These are phyloP conservation scores for Excalfactoria chinensis DNA, from an alignment of 2,113 vertebrate genomes.

Conservation along the genomic window DNA sequence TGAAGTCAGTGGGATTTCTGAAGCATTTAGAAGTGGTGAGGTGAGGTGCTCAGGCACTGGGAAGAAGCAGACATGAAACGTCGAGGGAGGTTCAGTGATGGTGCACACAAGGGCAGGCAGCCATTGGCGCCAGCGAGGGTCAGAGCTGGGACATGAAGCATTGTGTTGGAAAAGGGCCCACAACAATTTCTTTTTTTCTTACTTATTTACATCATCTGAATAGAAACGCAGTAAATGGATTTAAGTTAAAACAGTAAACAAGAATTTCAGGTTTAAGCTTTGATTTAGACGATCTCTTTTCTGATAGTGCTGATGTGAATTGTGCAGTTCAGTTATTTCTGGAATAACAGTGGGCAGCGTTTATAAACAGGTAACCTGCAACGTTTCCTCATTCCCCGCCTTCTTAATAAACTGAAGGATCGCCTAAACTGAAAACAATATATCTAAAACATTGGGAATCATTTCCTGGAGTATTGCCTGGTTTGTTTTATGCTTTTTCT, in stretches of 20 bases:
- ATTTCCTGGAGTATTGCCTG: conserved; percentile 51
- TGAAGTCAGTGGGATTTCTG: not conserved
- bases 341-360: conserved; percentile 11
- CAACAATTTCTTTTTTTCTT: conserved; percentile 21
- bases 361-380: conserved; percentile 58
- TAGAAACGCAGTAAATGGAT: conserved; percentile 8
- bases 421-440: conserved; percentile 64
- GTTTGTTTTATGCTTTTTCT: conserved; percentile 14
- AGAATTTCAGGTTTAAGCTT: conserved; percentile 19
- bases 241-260: conserved; percentile 13
- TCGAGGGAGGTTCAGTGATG: rapidly evolving
- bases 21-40: not conserved
- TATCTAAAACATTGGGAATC: conserved; percentile 38
- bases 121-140: not conserved
- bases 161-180: not conserved
- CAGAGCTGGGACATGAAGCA: not conserved
- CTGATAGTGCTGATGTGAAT: conserved; percentile 29
- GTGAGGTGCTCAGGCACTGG: rapidly evolving
- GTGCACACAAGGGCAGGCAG: not conserved
- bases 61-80: rapidly evolving
- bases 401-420: conserved; percentile 36
- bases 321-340: conserved; percentile 42
- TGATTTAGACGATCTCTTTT: conserved; percentile 26
- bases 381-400: conserved; percentile 38
- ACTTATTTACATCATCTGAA: conserved; percentile 50